phyloP scores from a whole-genome alignment of 2,888 invertebrate genomes.

The Frankliniella fusca region DNA sequence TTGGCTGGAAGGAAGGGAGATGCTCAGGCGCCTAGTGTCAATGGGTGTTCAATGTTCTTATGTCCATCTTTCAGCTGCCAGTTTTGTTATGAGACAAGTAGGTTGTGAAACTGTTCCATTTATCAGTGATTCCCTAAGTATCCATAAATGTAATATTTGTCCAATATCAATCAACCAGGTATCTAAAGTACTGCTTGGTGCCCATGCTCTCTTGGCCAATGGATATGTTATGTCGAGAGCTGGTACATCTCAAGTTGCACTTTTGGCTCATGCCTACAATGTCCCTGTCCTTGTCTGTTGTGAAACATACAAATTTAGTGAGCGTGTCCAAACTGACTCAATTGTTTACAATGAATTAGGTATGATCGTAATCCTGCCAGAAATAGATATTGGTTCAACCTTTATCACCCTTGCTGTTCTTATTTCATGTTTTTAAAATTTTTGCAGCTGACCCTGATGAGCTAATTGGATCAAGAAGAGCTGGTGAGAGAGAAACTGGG shows the following conservation, averaged over 20 bases:
- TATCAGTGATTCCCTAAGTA: background rate
- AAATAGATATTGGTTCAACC: background rate
- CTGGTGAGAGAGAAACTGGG: constrained; percentile 43
- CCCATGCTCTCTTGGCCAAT: constrained; percentile 82
- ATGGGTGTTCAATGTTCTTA: constrained; percentile 73
- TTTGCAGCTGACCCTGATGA: constrained; percentile 70
- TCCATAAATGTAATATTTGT: background rate
- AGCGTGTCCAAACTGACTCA: constrained; percentile 88
- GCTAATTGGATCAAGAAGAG: constrained; percentile 50
- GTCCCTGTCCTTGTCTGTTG: constrained; percentile 93
- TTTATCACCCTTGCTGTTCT: background rate
- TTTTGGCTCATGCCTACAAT: constrained; percentile 79
- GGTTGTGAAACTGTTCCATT: constrained; percentile 33
- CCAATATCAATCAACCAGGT: constrained; percentile 49
- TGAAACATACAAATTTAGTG: constrained; percentile 95
- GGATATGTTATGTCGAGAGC: constrained; percentile 86
- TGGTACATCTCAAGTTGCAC: constrained; percentile 82
- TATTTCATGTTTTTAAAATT: background rate
- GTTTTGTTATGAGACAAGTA: constrained; percentile 75
- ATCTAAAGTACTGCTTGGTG: constrained; percentile 82
- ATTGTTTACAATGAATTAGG: constrained; percentile 90
- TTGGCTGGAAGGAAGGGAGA: constrained; percentile 66
- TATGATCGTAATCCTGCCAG: constrained; percentile 43
- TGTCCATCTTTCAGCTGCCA: constrained; percentile 73
- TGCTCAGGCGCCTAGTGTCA: constrained; percentile 66